Evolutionary conservation across 2,113 vertebrate species (phyloP), one percentile per base, ranked within the genome.

Genomic region (Siniperca knerii): DNA sequence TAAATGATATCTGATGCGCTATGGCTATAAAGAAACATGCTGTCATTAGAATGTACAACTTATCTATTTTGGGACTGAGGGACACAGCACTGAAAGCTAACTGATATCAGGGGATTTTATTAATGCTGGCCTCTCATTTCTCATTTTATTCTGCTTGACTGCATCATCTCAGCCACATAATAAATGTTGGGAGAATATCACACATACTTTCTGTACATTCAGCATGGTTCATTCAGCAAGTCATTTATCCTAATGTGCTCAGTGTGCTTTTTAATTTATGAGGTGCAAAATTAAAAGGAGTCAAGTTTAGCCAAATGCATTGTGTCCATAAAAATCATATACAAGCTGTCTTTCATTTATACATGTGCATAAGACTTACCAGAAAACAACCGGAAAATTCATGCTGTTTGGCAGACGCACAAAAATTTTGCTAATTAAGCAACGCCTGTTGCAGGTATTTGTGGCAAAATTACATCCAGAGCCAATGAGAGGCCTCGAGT

Each of bases 41-140:
- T 90, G 84, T 86, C 33, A 21, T 79, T 77, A 86, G 87, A 94
- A 92, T 93, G 85, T 92, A 89, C 87, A 82, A 84, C 23, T 0
- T 55, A 23, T 74, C 50, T 85, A n/a, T 65, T 52, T 78, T 58
- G 58, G 84, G 54, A 73, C 11, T 70, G 62, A 73, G 67, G 60
- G 77, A 81, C 55, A 77, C 64, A 81, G 68, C 81, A 84, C 74
- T 88, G 81, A 89, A 85, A 75, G 68, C 79, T 84, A 60, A 73
- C 37, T 25, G 50, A 81, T 75, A 86, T 90, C 88, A 83, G 82
- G 82, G 77, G 71, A 77, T 77, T 85, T 73, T 80, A 72, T 75
- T 46, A 33, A 81, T 60, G 69, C 86, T 86, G 83, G 70, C 66
- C 37, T 86, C 65, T 75, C 16, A 42, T 81, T 72, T 83, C 20